Evolutionary conservation across 2,888 invertebrate species (phyloP).

Genomic region (Chironomus riparius): DNA sequence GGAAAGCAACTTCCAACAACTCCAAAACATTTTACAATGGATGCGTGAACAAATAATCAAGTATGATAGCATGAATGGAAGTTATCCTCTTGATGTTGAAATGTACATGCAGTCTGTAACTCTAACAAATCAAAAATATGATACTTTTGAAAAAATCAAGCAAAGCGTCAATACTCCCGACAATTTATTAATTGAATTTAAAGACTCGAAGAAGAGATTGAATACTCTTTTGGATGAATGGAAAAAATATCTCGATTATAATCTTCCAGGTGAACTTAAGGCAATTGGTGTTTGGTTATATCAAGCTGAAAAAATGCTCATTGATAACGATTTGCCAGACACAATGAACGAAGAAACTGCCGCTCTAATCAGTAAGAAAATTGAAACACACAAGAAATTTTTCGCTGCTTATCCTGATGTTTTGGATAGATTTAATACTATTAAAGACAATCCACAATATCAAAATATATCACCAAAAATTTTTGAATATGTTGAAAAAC

Average conservation of each 20-base stretch:
- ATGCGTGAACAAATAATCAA: constrained; percentile 26
- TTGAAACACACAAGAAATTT: constrained; percentile 83
- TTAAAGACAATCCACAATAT: constrained; percentile 57
- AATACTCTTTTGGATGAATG: constrained; percentile 15
- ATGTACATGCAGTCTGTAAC: constrained; percentile 4
- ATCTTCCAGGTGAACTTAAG: constrained; percentile 76
- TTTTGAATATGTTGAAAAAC: constrained; percentile 67
- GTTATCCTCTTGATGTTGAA: constrained; percentile 21
- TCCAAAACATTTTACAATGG: constrained; percentile 22
- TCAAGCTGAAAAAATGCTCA: constrained; percentile 71
- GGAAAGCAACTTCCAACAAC: neutral
- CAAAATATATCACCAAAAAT: constrained; percentile 68
- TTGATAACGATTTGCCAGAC: constrained; percentile 72
- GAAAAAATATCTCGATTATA: constrained; percentile 50
- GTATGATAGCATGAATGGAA: constrained; percentile 18
- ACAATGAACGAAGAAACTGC: constrained; percentile 84
- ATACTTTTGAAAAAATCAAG: constrained; percentile 11
- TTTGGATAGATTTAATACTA: constrained; percentile 66
- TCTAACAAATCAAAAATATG: neutral
- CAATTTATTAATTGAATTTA: neutral
- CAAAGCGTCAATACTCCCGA: neutral
- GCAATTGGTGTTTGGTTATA: constrained; percentile 84
- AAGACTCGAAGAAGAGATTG: constrained; percentile 13
- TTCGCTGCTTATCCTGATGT: constrained; percentile 75
- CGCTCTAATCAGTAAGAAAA: constrained; percentile 73